Evolutionary conservation across 2,888 invertebrate species (phyloP), one percentile per base, ranked within the genome.

Genomic region (Caenorhabditis sp.): DNA sequence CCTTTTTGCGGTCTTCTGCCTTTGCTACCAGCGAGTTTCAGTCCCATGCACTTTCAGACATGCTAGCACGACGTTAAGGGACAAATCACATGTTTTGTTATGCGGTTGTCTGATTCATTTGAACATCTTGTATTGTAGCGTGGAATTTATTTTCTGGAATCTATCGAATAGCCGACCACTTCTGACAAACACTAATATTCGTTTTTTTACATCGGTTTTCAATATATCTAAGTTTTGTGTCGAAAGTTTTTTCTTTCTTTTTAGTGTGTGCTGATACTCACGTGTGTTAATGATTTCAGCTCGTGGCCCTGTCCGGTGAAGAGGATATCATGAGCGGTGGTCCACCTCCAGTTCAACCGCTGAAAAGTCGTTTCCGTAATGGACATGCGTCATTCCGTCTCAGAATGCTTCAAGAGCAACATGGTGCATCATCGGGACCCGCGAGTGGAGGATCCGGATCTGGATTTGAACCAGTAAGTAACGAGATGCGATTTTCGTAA

Each of bases 391-490:
- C 82, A 9, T 86, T 87, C 77, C 82, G 85, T 17, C 75, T 85
- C 8, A 76, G 86, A 15, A 87, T 87, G 85, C 83, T 87, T n/a
- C 87, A 87, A 58, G 86, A 86, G 75, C 87, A 86, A 62, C 83
- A 81, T 43, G 80, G 80, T 6, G 55, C 59, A 7, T n/a, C 53
- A 22, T 35, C 53, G 7, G 53, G 24, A 7, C 56, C 48, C 20
- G 30, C 53, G 13, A 59, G 70, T 3, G 53, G 39, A 15, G 66
- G 58, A 26, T 61, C 61, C 1, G 70, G 70, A 26, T 58, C 76
- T 13, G 82, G 80, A 39, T 82, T 82, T 55, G 79, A 80, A 46
- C 80, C 80, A 50, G 80, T 79, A 30, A 53, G 81, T 63, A 27
- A 22, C 7, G 27, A 7, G 35, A 46, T 53, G n/a, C n/a, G 30